Evolutionary conservation across 2,888 invertebrate species (phyloP), one percentile per base, ranked within the genome.

Genomic region (Lasioglossum malachurum): DNA sequence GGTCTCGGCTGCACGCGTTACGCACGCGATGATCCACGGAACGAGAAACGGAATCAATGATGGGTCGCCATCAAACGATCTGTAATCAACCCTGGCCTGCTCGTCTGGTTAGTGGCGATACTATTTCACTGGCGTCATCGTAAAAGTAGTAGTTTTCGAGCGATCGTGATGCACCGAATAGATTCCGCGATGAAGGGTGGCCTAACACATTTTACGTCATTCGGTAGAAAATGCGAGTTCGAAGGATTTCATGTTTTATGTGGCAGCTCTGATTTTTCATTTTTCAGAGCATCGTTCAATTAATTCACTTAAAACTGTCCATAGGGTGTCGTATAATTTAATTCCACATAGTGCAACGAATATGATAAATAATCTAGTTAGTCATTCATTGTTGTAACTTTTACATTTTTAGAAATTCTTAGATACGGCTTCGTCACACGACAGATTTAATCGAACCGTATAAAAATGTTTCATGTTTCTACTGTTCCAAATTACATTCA

Each of bases 41-140:
- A 73, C 23, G 38, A 60, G 77, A 64, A 73, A 38, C 35, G 38
- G 41, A 64, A n/a, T 71, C 53, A 27, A 35, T 46, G 57, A 60
- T 53, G 35, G n/a, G 76, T 76, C 12, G 27, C 60, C 31, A 72
- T 81, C 76, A 81, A 49, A 71, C n/a, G 41, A 72, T 71, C 76
- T 72, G 35, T 72, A 76, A 76, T 76, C 69, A 80, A 64, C 31
- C 27, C 27, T 7, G 60, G 53, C 10, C 27, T 64, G 27, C 7
- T 64, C 1, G 14, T 64, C 16, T 64, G 60, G 60, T 2, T 31
- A 16, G 31, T 31, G 16, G 7, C 27, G 14, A 31, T 27, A 27
- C 27, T 31, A 31, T 64, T 64, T 7, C 60, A 14, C 60, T 64
- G 60, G 27, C 31, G 60, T 16, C 27, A 27, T 14, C 27, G 27